Conservation (phyloP, 2,888 invertebrate species). For the Amphipyra berbera region DNA sequence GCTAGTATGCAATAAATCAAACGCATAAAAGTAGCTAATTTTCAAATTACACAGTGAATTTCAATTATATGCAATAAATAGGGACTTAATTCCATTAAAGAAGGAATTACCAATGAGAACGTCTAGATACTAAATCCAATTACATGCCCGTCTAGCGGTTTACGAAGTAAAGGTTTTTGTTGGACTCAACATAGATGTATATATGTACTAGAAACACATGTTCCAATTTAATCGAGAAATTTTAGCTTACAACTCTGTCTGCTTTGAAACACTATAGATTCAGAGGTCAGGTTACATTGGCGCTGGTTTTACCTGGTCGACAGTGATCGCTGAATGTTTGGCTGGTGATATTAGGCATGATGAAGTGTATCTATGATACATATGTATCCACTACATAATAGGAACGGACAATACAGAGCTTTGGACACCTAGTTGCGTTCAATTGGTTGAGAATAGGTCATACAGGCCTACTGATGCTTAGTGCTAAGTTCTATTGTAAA, state of each 20-base stretch:
- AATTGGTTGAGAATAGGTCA: too few relatives aligned
- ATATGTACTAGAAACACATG: not conserved
- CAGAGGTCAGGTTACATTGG: slow-evolving; percentile 12
- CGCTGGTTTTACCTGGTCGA: slow-evolving; percentile 11
- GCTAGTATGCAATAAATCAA: too few relatives aligned
- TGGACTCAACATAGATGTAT: not conserved
- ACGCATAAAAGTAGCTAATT: not conserved
- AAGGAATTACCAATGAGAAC: slow-evolving; percentile 28
- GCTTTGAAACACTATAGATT: slow-evolving; percentile 24
- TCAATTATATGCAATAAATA: slow-evolving; percentile 2
- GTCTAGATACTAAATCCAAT: slow-evolving; percentile 36
- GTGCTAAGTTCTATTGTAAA: too few relatives aligned
- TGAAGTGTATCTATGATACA: not conserved
- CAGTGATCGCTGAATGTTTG: slow-evolving; percentile 7
- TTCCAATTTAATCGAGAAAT: slow-evolving; percentile 22
- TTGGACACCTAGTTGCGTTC: too few relatives aligned
- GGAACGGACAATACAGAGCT: too few relatives aligned
- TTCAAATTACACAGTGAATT: not conserved
- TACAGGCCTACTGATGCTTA: too few relatives aligned
- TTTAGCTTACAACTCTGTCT: slow-evolving; percentile 10
- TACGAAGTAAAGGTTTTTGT: slow-evolving; percentile 31
- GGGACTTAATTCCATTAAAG: slow-evolving; percentile 27
- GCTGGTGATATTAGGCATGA: not conserved
- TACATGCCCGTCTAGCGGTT: slow-evolving; percentile 19
- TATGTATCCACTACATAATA: too few relatives aligned